Conservation (phyloP, 2,888 invertebrate genomes). For the Plagiodera versicolora region DNA sequence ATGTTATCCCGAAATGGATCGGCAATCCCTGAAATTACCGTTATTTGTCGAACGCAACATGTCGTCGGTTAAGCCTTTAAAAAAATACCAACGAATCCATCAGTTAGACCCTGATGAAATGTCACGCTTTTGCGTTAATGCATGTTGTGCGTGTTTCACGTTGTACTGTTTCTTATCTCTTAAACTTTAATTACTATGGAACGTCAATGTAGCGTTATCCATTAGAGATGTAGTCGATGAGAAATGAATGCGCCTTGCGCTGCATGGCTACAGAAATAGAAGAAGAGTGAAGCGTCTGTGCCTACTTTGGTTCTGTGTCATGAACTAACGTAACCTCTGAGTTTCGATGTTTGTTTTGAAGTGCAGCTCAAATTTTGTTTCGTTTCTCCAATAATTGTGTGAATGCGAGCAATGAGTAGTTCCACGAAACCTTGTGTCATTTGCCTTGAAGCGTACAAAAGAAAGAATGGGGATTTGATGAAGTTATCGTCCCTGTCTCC, state of each 20-base stretch:
- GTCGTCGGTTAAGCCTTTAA: slow-evolving; percentile 1
- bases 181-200: too few relatives aligned
- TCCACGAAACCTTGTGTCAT: background rate
- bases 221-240: background rate
- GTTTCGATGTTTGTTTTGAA: background rate
- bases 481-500: background rate
- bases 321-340: background rate
- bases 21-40: slow-evolving; percentile 9
- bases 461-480: background rate
- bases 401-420: background rate
- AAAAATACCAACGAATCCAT: slow-evolving; percentile 4
- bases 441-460: background rate
- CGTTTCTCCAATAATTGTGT: too few relatives aligned
- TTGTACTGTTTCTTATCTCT: too few relatives aligned
- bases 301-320: too few relatives aligned
- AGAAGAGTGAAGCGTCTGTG: background rate
- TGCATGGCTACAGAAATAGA: too few relatives aligned
- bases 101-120: slow-evolving; percentile 1
- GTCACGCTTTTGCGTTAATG: slow-evolving; percentile 1
- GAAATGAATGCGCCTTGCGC: background rate
- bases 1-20: background rate
- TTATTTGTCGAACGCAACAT: slow-evolving; percentile 1
- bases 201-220: too few relatives aligned
- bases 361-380: background rate
- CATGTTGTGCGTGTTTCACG: background rate